Base-by-base conservation (phyloP, 1,140 invertebrate genomes). In the Lordiphosa stackelbergi region DNA sequence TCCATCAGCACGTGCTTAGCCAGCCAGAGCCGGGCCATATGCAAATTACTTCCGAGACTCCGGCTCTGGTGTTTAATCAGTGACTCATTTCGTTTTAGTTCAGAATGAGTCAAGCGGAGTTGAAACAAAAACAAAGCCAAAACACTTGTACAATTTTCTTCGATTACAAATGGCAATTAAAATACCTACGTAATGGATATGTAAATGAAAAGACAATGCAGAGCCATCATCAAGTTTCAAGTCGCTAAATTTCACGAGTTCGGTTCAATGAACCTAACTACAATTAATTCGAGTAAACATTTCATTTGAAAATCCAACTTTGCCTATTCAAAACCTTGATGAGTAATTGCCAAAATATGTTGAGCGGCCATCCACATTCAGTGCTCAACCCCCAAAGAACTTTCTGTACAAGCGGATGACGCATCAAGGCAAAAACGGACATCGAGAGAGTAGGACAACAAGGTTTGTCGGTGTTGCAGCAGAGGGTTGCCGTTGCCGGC, bases 331-430 rank as follows among this genome's bases (percentile, higher is more conserved):
- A 49, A 68, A 45, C 40, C 37, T 66, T 45, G 56, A 72, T 81
- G 77, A 81, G 72, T 81, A 81, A 81, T 81, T 59, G 68, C 66
- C 53, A 54, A 70, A 83, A 68, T 71, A 71, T 74, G 74, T 49
- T 52, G 37, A 42, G 47, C 45, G 45, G 40, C 45, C 12, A 35
- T 28, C 42, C 35, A 60, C 52, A 28, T 40, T 46, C 35, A n/a
- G 37, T 16, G n/a, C 31, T n/a, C 57, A 55, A 66, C 63, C 70
- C 57, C 53, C 42, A 52, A 65, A 55, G 56, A 8, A 7, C 37
- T 24, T 5, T n/a, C 2, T n/a, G 5, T 11, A 28, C 19, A 71
- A 64, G 63, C 54, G 72, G 57, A 83, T 81, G 75, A 81, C 75
- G 75, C 75, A 81, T 81, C 74, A 49, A 56, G 42, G 49, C 36